Percentiles rank a stretch among this genome's conserved stretches.
These are phyloP conservation scores for Lithophane socia DNA, from an alignment of 2,888 invertebrate species.

Conservation along the genomic window DNA sequence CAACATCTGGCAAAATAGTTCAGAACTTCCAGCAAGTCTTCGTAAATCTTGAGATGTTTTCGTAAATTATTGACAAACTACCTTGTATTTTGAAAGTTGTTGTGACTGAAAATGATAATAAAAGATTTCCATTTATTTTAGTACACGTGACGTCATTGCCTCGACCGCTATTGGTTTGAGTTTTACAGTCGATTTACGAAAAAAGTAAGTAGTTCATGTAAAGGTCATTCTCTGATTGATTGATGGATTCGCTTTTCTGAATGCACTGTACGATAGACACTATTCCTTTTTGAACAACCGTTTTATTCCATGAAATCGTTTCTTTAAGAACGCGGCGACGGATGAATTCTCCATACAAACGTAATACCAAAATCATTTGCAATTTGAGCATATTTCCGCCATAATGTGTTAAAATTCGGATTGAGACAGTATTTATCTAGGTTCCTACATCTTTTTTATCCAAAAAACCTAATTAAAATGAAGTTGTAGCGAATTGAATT, in stretches of 20 bases:
- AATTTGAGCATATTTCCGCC: too few relatives aligned
- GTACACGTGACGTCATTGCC: background rate
- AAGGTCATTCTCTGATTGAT: background rate
- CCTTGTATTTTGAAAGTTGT: background rate
- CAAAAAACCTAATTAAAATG: too few relatives aligned
- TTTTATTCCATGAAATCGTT: background rate
- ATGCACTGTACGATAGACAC: background rate
- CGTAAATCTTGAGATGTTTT: background rate
- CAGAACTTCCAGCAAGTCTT: conserved; percentile 3
- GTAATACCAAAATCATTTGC: too few relatives aligned
- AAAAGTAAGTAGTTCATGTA: background rate
- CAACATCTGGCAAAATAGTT: conserved; percentile 8
- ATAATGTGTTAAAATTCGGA: too few relatives aligned
- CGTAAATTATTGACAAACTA: background rate
- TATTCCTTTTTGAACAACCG: background rate
- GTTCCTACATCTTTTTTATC: too few relatives aligned
- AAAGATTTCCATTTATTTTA: background rate
- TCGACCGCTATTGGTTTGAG: background rate
- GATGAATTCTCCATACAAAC: too few relatives aligned
- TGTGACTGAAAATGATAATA: background rate
- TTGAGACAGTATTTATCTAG: too few relatives aligned
- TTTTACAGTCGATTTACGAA: background rate
- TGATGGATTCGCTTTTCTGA: background rate
- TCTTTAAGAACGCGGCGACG: background rate
- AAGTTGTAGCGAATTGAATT: too few relatives aligned